Conservation (phyloP, 1,140 invertebrate species). For the Drosophila navojoa region DNA sequence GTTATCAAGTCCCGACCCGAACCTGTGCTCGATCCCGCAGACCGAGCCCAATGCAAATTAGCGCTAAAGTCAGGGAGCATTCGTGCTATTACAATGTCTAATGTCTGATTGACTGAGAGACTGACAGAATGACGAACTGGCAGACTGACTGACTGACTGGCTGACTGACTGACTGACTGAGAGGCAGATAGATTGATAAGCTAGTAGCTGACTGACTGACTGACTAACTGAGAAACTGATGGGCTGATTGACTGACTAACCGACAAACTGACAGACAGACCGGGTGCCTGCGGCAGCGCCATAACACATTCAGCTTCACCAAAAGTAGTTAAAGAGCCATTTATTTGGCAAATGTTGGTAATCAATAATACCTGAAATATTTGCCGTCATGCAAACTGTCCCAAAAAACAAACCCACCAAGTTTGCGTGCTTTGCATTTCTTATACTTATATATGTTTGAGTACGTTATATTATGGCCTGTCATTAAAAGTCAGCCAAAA, state of each 20-base stretch:
- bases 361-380: conserved; percentile 75
- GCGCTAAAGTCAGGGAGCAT: conserved; percentile 43
- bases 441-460: conserved; percentile 47
- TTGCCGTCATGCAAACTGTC: conserved; percentile 65
- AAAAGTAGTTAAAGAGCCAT: conserved; percentile 60
- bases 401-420: conserved; percentile 56
- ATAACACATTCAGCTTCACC: not conserved
- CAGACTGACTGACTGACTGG: conserved; percentile 14
- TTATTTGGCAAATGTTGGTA: conserved; percentile 58
- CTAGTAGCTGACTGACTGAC: no score
- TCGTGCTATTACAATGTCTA: conserved; percentile 63
- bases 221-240: no score
- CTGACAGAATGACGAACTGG: not conserved
- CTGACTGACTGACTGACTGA: not conserved
- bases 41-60: conserved; percentile 61
- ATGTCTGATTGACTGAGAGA: conserved; percentile 52
- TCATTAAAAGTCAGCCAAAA: conserved; percentile 63
- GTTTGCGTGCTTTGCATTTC: conserved; percentile 72
- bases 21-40: conserved; percentile 14
- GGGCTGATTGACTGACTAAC: no score
- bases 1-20: conserved; percentile 62
- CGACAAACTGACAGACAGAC: no score
- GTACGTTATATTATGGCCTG: conserved; percentile 38
- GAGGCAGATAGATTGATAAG: no score
- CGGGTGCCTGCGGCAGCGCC: not conserved